Conservation (phyloP, 2,888 invertebrate genomes). For the Phlogophora meticulosa region DNA sequence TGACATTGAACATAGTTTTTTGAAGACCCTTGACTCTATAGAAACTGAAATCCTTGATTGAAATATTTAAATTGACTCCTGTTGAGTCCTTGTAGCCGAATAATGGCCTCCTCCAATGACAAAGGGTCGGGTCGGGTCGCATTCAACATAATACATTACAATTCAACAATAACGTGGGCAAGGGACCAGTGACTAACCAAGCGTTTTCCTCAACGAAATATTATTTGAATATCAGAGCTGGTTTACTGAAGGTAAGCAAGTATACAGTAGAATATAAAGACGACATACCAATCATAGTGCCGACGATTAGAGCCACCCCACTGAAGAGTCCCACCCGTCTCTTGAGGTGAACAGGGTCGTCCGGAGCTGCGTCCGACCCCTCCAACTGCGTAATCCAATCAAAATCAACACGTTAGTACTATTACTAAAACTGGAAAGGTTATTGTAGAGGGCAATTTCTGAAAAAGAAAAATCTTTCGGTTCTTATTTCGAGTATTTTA, state of each 20-base stretch:
- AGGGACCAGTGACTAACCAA: constrained; percentile 4
- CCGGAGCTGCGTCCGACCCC: constrained; percentile 98
- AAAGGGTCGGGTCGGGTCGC: constrained; percentile 24
- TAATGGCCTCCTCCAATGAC: constrained; percentile 17
- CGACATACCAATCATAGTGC: constrained; percentile 98
- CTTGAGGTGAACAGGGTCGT: constrained; percentile 99
- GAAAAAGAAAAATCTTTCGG: neutral
- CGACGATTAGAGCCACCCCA: constrained; percentile 99
- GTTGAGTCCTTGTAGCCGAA: constrained; percentile 1
- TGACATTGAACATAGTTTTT: constrained; percentile 8
- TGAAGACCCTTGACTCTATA: neutral
- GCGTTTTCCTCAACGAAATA: constrained; percentile 33
- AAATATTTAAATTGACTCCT: constrained; percentile 14
- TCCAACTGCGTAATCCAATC: constrained; percentile 91
- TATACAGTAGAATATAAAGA: constrained; percentile 18
- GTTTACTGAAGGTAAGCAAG: constrained; percentile 19
- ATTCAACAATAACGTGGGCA: constrained; percentile 16
- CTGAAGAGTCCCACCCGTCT: constrained; percentile 99
- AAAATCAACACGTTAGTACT: constrained; percentile 24
- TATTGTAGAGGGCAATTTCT: neutral
- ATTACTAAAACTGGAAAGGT: constrained; percentile 12
- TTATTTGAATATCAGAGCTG: constrained; percentile 12
- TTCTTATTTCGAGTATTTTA: neutral
- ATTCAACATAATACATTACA: constrained; percentile 28
- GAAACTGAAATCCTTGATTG: constrained; percentile 19